Evolutionary conservation across 1,140 invertebrate genomes (phyloP).

Genomic region (Caerostris darwini): DNA sequence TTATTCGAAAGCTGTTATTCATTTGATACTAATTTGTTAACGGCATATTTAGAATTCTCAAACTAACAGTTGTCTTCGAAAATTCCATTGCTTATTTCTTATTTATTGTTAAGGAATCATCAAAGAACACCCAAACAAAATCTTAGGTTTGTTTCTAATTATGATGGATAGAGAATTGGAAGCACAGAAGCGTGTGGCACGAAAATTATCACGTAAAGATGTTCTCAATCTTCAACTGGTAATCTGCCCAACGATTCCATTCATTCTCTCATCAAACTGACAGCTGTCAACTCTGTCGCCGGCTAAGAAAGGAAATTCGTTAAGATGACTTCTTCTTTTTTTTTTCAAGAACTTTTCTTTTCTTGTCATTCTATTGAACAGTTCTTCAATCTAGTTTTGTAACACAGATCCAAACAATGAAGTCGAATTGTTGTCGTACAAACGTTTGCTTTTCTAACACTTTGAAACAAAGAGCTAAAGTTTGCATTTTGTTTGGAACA

Average conservation of each 20-base stretch:
- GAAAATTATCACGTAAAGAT: background rate
- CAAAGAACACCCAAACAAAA: background rate
- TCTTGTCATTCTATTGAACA: background rate
- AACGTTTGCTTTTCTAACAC: background rate
- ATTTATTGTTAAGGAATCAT: background rate
- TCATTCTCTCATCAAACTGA: constrained; percentile 42
- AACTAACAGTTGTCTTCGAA: no score
- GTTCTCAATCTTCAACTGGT: constrained; percentile 31
- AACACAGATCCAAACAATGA: background rate
- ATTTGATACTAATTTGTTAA: no score
- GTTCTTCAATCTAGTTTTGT: no score
- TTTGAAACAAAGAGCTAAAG: background rate
- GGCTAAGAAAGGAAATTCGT: constrained; percentile 14
- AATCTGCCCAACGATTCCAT: constrained; percentile 22
- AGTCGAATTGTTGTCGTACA: background rate
- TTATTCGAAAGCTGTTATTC: no score
- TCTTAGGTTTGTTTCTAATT: constrained; percentile 20
- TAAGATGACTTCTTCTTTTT: background rate
- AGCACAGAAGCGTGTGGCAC: background rate
- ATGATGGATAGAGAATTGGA: background rate
- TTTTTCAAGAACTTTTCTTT: background rate
- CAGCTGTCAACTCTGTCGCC: constrained; percentile 49
- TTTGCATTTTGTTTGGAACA: background rate
- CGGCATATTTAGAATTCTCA: no score
- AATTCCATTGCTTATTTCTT: no score